These are phyloP conservation scores for Phasia obesa DNA, from an alignment of 2,888 invertebrate species.

Conservation along the genomic window DNA sequence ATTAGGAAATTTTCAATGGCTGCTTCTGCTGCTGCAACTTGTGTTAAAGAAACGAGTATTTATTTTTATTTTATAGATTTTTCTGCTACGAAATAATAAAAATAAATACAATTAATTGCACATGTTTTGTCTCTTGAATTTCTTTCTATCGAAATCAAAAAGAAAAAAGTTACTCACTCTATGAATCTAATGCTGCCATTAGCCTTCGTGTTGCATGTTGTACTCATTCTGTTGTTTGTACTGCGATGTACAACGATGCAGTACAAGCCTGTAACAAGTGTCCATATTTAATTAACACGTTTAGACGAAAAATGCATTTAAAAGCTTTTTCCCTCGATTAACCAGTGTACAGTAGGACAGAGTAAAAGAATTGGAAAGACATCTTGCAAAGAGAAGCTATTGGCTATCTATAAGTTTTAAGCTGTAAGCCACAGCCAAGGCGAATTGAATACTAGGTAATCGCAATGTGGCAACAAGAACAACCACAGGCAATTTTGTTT, in stretches of 20 bases:
- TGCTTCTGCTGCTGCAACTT: neutral
- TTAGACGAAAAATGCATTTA: conserved; percentile 67
- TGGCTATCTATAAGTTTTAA: too few relatives aligned
- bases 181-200: conserved; percentile 12
- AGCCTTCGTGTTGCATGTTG: conserved; percentile 29
- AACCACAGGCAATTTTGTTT: too few relatives aligned
- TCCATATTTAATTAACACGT: conserved; percentile 70
- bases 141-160: neutral
- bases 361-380: neutral
- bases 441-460: too few relatives aligned
- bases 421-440: too few relatives aligned
- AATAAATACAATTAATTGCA: conserved; percentile 3
- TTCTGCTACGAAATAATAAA: neutral
- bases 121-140: neutral
- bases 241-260: conserved; percentile 38
- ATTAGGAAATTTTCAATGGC: neutral
- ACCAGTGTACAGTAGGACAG: conserved; percentile 12
- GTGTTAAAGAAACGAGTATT: neutral
- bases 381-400: neutral
- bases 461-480: too few relatives aligned
- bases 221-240: conserved; percentile 16
- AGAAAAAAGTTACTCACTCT: neutral
- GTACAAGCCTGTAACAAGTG: conserved; percentile 68
- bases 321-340: conserved; percentile 52
- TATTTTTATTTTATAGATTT: neutral